phyloP scores from a whole-genome alignment of 1,140 invertebrate genomes.

The Zaprionus tsacasi region DNA sequence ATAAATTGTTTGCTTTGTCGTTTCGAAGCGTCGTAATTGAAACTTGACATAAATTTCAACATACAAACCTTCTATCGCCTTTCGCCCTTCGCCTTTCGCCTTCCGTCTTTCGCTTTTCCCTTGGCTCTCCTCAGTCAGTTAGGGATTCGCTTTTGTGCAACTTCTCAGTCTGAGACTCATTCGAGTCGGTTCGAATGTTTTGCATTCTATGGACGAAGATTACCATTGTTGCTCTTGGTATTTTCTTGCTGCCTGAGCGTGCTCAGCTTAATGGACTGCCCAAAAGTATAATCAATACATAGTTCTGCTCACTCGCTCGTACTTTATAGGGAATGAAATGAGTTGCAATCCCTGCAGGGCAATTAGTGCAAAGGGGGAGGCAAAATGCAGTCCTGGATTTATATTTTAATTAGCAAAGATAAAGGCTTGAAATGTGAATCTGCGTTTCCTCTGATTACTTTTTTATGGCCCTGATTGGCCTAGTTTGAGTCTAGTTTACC shows the following conservation, averaged over 20 bases:
- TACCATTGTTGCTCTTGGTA: conserved; percentile 14
- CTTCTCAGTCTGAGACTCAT: conserved; percentile 39
- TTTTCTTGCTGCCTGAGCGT: neutral
- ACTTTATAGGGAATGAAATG: neutral
- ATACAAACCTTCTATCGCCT: neutral
- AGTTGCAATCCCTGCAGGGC: neutral
- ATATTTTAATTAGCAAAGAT: conserved; percentile 8
- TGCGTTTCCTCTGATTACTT: neutral
- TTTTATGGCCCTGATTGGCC: neutral
- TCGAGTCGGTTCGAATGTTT: conserved; percentile 62
- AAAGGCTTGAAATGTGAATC: neutral
- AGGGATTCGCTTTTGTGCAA: neutral
- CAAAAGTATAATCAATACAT: conserved; percentile 11
- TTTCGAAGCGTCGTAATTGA: conserved; percentile 28
- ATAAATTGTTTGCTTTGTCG: conserved; percentile 18
- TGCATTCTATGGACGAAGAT: conserved; percentile 35
- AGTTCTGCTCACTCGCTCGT: conserved; percentile 1
- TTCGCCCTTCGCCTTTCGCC: too few relatives aligned
- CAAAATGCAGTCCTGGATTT: neutral
- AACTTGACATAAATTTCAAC: conserved; percentile 24
- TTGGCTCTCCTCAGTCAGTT: neutral
- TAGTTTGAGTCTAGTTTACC: neutral
- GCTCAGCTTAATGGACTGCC: conserved; percentile 1
- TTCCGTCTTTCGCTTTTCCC: neutral
- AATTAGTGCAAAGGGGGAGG: neutral